A percentile compares a stretch with the other conserved stretches of the same genome.
phyloP scores from a whole-genome alignment of 2,888 invertebrate genomes.

The Lycocerus yunnanus region DNA sequence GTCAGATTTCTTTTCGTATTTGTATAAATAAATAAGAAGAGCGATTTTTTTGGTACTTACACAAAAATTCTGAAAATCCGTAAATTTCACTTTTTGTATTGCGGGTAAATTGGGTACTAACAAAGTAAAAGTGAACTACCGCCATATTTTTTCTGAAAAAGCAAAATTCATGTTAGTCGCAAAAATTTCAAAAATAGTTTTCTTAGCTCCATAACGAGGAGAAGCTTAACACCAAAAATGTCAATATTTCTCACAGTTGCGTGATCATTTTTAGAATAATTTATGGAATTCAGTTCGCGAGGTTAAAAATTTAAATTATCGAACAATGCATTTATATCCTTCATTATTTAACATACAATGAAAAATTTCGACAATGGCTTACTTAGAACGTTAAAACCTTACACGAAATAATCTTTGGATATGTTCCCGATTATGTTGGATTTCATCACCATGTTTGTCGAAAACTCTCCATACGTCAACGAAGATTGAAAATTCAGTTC shows the following conservation, averaged over 20 bases:
- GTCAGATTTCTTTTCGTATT: too few relatives aligned
- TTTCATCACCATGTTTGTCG: slow-evolving; percentile 32
- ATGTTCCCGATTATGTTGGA: slow-evolving; percentile 35
- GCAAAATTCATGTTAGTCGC: background rate
- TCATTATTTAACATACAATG: background rate
- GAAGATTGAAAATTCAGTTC: slow-evolving; percentile 69
- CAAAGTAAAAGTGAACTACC: slow-evolving; percentile 71
- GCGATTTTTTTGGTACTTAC: too few relatives aligned
- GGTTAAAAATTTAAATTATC: background rate
- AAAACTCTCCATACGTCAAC: slow-evolving; percentile 40
- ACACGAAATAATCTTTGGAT: slow-evolving; percentile 41
- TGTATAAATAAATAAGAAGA: too few relatives aligned
- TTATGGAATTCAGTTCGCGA: background rate
- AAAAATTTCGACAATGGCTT: background rate
- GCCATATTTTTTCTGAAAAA: slow-evolving; percentile 66
- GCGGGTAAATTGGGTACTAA: slow-evolving; percentile 68
- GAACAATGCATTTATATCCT: background rate
- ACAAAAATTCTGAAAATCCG: slow-evolving; percentile 76
- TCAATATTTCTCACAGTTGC: background rate
- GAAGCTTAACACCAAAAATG: too few relatives aligned
- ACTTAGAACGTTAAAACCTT: slow-evolving; percentile 23
- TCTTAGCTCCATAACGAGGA: too few relatives aligned
- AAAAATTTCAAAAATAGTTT: background rate
- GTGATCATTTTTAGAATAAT: too few relatives aligned
- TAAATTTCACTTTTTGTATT: slow-evolving; percentile 74